Percentiles rank a stretch among this genome's conserved stretches.
Evolutionary conservation across 1,140 invertebrate genomes (phyloP).

Genomic region (Archegozetes longisetosus): DNA sequence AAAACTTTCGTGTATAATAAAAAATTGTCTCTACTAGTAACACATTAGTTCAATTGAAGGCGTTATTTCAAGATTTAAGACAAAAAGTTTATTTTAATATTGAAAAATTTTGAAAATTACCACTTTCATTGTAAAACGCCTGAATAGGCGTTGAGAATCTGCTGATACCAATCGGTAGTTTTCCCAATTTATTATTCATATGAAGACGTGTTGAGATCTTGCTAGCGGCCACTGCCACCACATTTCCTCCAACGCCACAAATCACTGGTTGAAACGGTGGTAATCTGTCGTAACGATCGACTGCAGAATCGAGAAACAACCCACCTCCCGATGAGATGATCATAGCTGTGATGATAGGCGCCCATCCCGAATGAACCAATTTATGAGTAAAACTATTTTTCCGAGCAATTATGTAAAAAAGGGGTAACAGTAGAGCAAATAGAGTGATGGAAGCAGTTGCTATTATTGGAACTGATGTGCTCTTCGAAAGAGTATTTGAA

Average conservation of each 20-base stretch:
- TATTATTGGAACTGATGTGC: constrained; percentile 4
- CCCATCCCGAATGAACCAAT: constrained; percentile 63
- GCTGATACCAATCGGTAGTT: background rate
- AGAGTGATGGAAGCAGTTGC: constrained; percentile 15
- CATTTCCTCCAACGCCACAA: constrained; percentile 24
- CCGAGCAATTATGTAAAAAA: constrained; percentile 55
- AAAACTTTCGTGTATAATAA: no score
- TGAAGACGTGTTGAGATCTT: constrained; percentile 68
- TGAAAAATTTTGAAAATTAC: background rate
- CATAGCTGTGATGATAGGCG: constrained; percentile 67
- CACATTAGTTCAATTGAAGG: no score
- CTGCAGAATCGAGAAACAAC: constrained; percentile 28
- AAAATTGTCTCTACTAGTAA: no score
- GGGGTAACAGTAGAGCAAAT: constrained; percentile 44
- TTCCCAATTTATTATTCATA: constrained; percentile 24
- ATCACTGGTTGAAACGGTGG: constrained; percentile 33
- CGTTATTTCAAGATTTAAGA: no score
- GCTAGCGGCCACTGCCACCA: constrained; percentile 40
- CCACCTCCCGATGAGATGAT: constrained; percentile 57
- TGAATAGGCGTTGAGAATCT: background rate
- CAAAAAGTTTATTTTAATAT: no score
- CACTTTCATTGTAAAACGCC: background rate
- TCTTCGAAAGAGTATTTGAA: background rate
- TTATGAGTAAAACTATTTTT: constrained; percentile 55
- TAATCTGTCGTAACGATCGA: constrained; percentile 25